phyloP scores from a whole-genome alignment of 2,888 invertebrate species.

The Acanthopleura granulata region DNA sequence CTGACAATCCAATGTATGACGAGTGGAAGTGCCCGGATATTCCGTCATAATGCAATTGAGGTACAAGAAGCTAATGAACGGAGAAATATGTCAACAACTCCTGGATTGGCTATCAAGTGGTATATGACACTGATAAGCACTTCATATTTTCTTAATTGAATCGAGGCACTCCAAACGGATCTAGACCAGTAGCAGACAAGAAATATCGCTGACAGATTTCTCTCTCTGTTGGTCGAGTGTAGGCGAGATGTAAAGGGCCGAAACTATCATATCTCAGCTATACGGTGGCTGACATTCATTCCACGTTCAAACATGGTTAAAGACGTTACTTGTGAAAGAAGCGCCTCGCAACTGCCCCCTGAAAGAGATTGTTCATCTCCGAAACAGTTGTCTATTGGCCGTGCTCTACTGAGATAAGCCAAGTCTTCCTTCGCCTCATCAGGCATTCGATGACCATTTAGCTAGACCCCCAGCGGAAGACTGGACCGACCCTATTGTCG shows the following conservation, averaged over 20 bases:
- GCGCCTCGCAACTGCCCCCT: too few species aligned
- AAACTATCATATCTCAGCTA: not conserved
- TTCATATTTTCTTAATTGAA: not conserved
- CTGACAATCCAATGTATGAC: too few species aligned
- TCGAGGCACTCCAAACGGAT: not conserved
- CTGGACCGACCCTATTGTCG: not conserved
- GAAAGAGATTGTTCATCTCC: not conserved
- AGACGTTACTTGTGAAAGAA: conserved; percentile 1
- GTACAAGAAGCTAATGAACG: too few species aligned
- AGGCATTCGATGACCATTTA: not conserved
- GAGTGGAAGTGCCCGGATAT: too few species aligned
- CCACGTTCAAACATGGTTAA: conserved; percentile 5
- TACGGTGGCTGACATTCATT: not conserved
- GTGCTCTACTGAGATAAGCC: not conserved
- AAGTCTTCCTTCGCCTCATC: not conserved
- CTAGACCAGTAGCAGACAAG: not conserved
- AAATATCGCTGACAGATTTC: not conserved
- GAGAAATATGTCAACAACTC: too few species aligned
- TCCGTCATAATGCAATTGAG: too few species aligned
- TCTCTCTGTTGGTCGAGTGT: not conserved
- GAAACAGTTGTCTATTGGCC: not conserved
- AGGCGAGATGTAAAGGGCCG: not conserved
- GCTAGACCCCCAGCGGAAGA: not conserved
- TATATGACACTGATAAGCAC: not conserved
- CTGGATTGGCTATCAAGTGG: too few species aligned